These are phyloP conservation scores for Papilio glaucus DNA, from an alignment of 1,140 invertebrate species.

Conservation along the genomic window DNA sequence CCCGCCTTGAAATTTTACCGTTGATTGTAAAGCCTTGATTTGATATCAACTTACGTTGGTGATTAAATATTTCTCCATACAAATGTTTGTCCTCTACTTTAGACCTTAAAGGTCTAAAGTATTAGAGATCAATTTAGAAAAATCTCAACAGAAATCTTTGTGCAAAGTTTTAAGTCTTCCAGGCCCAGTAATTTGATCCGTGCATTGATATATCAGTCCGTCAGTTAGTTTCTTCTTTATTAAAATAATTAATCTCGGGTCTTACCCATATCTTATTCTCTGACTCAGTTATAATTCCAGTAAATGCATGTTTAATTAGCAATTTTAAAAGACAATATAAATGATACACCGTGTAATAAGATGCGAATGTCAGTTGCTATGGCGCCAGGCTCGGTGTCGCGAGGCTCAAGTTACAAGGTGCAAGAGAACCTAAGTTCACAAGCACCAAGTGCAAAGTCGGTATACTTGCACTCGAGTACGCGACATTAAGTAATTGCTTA, in stretches of 20 bases:
- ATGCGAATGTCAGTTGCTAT: conserved; percentile 45
- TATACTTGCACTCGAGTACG: neutral
- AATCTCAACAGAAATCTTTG: no score
- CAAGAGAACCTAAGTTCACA: neutral
- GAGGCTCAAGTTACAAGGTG: conserved; percentile 20
- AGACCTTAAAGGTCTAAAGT: no score
- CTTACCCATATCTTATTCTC: neutral
- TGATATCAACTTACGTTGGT: no score
- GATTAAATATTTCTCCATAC: no score
- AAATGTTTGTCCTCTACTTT: no score
- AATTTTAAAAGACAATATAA: conserved; percentile 36
- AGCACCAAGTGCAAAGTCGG: conserved; percentile 2
- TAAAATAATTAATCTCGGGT: neutral
- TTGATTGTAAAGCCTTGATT: no score
- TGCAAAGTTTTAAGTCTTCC: no score
- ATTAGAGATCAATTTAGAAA: no score
- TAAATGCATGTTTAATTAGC: conserved; percentile 9
- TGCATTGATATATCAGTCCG: no score
- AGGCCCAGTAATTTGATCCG: no score
- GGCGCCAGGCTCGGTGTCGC: conserved; percentile 43
- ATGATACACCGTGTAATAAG: conserved; percentile 37
- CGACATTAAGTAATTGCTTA: neutral
- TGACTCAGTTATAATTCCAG: neutral
- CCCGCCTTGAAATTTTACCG: no score
- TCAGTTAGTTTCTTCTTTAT: no score